Conservation (phyloP, 2,797 vertebrate genomes). For the Simalia tracyae region DNA sequence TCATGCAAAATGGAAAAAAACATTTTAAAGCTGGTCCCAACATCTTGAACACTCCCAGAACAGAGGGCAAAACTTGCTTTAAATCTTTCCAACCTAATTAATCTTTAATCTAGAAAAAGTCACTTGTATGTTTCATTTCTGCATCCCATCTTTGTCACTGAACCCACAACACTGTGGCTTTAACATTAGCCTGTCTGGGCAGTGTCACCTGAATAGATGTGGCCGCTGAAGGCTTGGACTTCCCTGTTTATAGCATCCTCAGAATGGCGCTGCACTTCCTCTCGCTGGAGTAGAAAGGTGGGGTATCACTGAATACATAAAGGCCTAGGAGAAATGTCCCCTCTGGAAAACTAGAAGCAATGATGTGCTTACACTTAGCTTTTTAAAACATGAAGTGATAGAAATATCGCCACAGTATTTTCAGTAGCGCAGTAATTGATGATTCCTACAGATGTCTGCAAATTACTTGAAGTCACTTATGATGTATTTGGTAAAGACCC, state of each 20-base stretch:
- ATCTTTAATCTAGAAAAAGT: conserved; percentile 3
- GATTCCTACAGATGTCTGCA: conserved; percentile 44
- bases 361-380: conserved; percentile 40
- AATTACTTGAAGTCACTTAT: conserved; percentile 55
- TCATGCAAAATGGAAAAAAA: not conserved
- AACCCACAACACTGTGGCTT: conserved; percentile 37
- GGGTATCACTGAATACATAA: not conserved
- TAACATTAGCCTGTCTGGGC: conserved; percentile 43
- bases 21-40: not conserved
- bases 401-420: conserved; percentile 34
- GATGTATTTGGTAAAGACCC: conserved; percentile 53
- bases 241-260: conserved; percentile 54
- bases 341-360: conserved; percentile 32
- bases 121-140: conserved; percentile 23
- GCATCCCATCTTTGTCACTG: conserved; percentile 34
- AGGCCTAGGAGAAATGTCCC: conserved; percentile 19
- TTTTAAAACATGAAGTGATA: not conserved
- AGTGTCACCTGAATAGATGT: conserved; percentile 33
- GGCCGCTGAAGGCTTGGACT: conserved; percentile 7
- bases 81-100: conserved; percentile 36
- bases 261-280: conserved; percentile 56
- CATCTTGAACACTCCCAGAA: not conserved
- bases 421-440: conserved; percentile 44
- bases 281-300: not conserved
- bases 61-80: conserved; percentile 1